phyloP scores from a whole-genome alignment of 2,113 vertebrate species.

The Perognathus longimembris region DNA sequence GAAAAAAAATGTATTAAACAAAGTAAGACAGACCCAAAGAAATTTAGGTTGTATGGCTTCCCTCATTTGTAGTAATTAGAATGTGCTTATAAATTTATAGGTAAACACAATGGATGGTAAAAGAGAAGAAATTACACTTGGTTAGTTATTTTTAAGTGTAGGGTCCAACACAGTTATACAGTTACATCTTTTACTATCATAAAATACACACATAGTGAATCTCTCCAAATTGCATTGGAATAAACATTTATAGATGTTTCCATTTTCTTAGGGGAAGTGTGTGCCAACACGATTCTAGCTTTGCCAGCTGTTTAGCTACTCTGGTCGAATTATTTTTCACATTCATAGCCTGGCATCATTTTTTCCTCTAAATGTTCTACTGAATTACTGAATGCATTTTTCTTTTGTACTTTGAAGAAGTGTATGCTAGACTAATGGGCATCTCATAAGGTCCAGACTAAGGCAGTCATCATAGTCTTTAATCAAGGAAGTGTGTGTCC shows the following conservation, averaged over 20 bases:
- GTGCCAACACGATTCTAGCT: neutral
- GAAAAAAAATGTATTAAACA: too few species aligned
- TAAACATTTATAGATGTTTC: neutral
- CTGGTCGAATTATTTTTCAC: neutral
- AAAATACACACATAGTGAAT: neutral
- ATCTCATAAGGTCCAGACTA: neutral
- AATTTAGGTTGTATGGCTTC: too few species aligned
- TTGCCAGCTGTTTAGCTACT: neutral
- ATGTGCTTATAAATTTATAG: too few species aligned
- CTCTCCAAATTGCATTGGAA: neutral
- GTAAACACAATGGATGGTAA: too few species aligned
- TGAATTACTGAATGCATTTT: constrained; percentile 40
- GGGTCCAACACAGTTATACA: neutral
- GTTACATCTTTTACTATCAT: neutral
- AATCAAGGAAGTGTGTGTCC: neutral
- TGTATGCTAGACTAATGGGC: neutral
- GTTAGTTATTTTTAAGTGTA: constrained; percentile 20
- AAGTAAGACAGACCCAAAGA: too few species aligned
- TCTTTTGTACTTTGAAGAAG: neutral
- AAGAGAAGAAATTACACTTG: too few species aligned
- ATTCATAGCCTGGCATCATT: neutral
- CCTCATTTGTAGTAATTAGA: too few species aligned
- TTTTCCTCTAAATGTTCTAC: constrained; percentile 8
- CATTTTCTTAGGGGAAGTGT: neutral
- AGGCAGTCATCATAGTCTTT: neutral